Evolutionary conservation across 2,888 invertebrate genomes (phyloP).

Genomic region (Malthinus seriepunctatus): DNA sequence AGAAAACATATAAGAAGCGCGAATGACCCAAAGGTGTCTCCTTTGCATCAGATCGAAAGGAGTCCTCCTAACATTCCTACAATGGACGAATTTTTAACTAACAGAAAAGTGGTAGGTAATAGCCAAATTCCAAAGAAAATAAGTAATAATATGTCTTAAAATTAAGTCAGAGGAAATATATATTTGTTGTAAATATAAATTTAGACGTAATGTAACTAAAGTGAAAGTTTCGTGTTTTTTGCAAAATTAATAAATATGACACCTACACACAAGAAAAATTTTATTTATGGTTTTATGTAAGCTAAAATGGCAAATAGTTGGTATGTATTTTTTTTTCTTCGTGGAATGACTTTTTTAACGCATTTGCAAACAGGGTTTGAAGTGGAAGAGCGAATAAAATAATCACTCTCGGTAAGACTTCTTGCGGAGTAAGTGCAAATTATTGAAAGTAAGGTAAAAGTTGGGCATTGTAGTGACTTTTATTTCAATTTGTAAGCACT

Average conservation of each 20-base stretch:
- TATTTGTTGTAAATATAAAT: not conserved
- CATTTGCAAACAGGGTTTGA: not conserved
- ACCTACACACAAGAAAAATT: too few relatives aligned
- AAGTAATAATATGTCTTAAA: not conserved
- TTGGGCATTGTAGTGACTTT: constrained; percentile 39
- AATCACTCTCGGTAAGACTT: constrained; percentile 36
- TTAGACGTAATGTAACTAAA: not conserved
- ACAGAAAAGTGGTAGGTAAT: constrained; percentile 50
- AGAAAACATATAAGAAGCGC: constrained; percentile 38
- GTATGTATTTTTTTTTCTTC: too few relatives aligned
- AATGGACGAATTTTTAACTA: constrained; percentile 60
- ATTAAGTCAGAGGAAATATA: not conserved
- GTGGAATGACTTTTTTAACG: too few relatives aligned
- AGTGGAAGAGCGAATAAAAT: not conserved
- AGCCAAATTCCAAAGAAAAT: constrained; percentile 36
- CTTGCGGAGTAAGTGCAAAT: constrained; percentile 48
- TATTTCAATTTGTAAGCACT: constrained; percentile 41
- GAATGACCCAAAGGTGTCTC: constrained; percentile 54
- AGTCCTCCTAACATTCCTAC: constrained; percentile 55
- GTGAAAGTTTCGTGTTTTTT: not conserved
- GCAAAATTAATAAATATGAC: not conserved
- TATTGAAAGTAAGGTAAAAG: constrained; percentile 37
- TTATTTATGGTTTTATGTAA: not conserved
- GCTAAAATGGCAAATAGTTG: not conserved
- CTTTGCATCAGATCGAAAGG: constrained; percentile 50